Evolutionary conservation across 2,113 vertebrate genomes (phyloP).

Genomic region (Cebus imitator): DNA sequence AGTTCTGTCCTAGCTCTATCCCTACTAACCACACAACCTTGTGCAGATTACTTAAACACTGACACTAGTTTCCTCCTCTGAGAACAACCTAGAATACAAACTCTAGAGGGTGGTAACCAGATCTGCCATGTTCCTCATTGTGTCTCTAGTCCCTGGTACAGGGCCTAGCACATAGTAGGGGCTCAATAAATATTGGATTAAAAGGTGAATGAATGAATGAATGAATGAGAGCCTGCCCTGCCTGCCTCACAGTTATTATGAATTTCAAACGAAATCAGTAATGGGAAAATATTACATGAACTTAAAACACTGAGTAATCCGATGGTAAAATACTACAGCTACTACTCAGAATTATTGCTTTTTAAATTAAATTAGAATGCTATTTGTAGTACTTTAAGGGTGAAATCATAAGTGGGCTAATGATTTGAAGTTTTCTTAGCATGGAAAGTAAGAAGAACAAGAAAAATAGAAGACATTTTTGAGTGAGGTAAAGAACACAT

Average conservation of each 20-base stretch:
- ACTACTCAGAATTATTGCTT: not conserved
- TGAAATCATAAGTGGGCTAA: conserved; percentile 18
- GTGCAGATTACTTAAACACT: not conserved
- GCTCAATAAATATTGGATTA: not conserved
- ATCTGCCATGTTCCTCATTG: not conserved
- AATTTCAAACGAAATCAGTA: not conserved
- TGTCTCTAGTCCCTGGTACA: not conserved
- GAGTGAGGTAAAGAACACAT: not conserved
- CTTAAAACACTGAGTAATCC: conserved; percentile 27
- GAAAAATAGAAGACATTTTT: conserved; percentile 37
- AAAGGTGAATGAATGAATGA: not conserved
- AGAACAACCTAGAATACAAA: not conserved
- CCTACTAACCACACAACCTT: not conserved
- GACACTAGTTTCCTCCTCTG: not conserved
- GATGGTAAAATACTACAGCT: conserved; percentile 20
- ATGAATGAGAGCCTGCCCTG: not conserved
- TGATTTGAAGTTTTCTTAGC: conserved; percentile 37
- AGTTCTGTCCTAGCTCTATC: not conserved
- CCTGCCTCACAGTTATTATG: conserved; percentile 9
- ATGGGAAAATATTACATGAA: conserved; percentile 26
- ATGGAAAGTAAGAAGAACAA: conserved; percentile 38
- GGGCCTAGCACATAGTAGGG: not conserved
- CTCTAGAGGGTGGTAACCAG: not conserved
- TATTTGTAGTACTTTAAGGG: not conserved
- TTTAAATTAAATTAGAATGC: conserved; percentile 19